Percentiles rank a stretch among this genome's conserved stretches.
These are phyloP conservation scores for Cryptophagus acutangulus DNA, from an alignment of 2,888 invertebrate genomes.

Conservation along the genomic window DNA sequence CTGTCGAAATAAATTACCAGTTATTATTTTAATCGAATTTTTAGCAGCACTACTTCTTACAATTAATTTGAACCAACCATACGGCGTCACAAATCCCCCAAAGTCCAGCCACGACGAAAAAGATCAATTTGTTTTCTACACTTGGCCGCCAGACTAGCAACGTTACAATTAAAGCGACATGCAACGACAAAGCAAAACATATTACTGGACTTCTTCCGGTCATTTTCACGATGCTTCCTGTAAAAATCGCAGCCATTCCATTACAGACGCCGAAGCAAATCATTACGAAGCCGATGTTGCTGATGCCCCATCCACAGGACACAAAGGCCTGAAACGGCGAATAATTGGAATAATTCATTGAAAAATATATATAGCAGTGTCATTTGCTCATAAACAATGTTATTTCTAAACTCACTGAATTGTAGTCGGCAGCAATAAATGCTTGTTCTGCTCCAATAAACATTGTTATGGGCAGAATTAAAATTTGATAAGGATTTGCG, in stretches of 20 bases:
- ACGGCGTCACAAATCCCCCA: constrained; percentile 89
- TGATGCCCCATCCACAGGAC: constrained; percentile 82
- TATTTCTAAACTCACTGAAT: constrained; percentile 55
- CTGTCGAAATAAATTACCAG: constrained; percentile 46
- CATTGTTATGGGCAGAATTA: constrained; percentile 84
- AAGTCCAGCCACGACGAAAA: constrained; percentile 73
- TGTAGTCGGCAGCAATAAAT: constrained; percentile 81
- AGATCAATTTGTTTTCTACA: constrained; percentile 61
- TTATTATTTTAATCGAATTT: not conserved
- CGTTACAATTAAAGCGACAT: constrained; percentile 63
- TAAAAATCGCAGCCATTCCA: constrained; percentile 77
- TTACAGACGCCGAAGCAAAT: constrained; percentile 88
- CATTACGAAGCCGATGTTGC: constrained; percentile 90
- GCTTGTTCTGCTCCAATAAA: constrained; percentile 94
- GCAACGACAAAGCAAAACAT: constrained; percentile 65
- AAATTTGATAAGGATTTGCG: constrained; percentile 70
- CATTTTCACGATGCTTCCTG: constrained; percentile 72
- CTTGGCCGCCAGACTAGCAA: constrained; percentile 70
- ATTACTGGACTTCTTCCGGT: constrained; percentile 78
- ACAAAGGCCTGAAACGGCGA: constrained; percentile 64
- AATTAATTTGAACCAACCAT: constrained; percentile 89
- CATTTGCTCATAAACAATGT: not conserved
- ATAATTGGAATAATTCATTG: not conserved
- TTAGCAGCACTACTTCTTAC: constrained; percentile 50
- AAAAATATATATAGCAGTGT: not conserved